Evolutionary conservation across 2,113 vertebrate species (phyloP).

Genomic region (Tretioscincus oriximinensis): DNA sequence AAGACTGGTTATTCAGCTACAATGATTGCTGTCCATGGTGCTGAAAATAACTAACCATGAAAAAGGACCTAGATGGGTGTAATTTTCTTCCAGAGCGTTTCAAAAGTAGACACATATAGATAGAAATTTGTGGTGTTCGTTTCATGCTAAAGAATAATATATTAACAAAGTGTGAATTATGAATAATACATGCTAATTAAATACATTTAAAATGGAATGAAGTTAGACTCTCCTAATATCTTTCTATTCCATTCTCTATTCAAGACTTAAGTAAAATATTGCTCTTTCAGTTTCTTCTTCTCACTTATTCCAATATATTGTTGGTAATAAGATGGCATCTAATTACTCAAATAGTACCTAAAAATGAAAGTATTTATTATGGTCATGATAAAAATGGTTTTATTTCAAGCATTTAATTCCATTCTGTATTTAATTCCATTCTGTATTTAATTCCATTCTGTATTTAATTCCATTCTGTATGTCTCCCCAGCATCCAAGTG

Average conservation of each 20-base stretch:
- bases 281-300: background rate
- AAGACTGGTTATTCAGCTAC: background rate
- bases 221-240: background rate
- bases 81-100: background rate
- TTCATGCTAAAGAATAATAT: background rate
- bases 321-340: background rate
- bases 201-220: background rate
- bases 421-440: constrained; percentile 35
- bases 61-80: background rate
- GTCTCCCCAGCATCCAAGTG: constrained; percentile 32
- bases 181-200: background rate
- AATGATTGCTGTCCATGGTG: background rate
- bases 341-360: too few relatives aligned
- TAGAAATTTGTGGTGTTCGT: background rate
- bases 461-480: constrained; percentile 33
- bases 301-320: background rate
- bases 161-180: background rate
- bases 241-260: background rate
- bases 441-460: constrained; percentile 39
- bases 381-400: constrained; percentile 23
- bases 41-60: background rate
- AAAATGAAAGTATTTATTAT: background rate
- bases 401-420: constrained; percentile 42
- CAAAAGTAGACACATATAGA: background rate
- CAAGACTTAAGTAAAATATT: background rate